Evolutionary conservation across 1,140 invertebrate species (phyloP).

Genomic region (Leptopilina boulardi): DNA sequence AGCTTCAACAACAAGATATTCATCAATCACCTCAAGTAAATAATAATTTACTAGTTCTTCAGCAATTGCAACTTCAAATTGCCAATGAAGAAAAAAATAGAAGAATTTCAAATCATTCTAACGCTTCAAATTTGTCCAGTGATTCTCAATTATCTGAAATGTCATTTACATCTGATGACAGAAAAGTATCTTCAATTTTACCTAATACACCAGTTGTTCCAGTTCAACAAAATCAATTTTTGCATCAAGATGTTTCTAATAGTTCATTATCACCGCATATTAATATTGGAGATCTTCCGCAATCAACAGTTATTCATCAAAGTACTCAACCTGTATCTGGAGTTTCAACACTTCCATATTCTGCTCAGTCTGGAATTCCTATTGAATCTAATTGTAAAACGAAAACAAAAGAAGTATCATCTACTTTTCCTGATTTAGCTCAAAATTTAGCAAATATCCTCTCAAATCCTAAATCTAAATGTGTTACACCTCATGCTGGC

Average conservation of each 20-base stretch:
- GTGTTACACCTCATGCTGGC: constrained; percentile 59
- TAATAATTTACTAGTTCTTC: neutral
- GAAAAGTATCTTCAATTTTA: constrained; percentile 42
- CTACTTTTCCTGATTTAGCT: constrained; percentile 72
- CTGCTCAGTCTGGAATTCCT: constrained; percentile 46
- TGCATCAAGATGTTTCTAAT: constrained; percentile 37
- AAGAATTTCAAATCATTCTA: constrained; percentile 70
- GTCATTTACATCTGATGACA: constrained; percentile 53
- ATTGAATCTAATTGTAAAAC: constrained; percentile 63
- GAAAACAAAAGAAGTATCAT: constrained; percentile 72
- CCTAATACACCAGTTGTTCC: constrained; percentile 41
- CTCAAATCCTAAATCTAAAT: constrained; percentile 73
- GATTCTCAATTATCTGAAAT: constrained; percentile 69
- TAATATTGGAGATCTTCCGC: constrained; percentile 48
- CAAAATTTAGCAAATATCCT: constrained; percentile 74
- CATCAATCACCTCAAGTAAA: constrained; percentile 46
- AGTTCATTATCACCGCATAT: constrained; percentile 17
- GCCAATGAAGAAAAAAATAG: constrained; percentile 68
- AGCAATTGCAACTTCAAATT: constrained; percentile 59
- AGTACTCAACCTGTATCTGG: constrained; percentile 40
- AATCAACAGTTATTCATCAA: constrained; percentile 53
- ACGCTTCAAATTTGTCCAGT: constrained; percentile 64
- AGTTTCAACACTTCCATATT: constrained; percentile 38
- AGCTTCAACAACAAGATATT: constrained; percentile 49
- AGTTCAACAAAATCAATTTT: constrained; percentile 34